Evolutionary conservation across 2,113 vertebrate genomes (phyloP).

Genomic region (Echinops telfairi): DNA sequence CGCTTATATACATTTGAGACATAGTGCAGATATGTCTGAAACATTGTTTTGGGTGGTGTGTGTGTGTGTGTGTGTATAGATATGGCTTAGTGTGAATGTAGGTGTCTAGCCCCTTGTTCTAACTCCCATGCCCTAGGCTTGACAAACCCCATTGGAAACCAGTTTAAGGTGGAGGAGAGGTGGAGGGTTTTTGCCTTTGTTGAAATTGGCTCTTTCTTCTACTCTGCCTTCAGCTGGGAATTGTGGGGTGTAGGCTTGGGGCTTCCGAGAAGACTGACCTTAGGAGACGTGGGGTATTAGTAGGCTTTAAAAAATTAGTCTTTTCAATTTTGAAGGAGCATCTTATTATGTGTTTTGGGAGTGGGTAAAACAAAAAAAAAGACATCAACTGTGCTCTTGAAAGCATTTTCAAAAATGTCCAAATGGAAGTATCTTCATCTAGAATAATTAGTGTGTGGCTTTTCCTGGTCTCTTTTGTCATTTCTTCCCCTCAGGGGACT

Average conservation of each 20-base stretch:
- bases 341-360: background rate
- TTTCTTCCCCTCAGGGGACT: background rate
- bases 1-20: background rate
- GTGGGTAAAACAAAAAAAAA: background rate
- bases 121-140: background rate
- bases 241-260: background rate
- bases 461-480: background rate
- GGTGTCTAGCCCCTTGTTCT: background rate
- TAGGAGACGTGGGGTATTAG: background rate
- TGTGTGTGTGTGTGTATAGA: background rate
- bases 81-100: background rate
- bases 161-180: background rate
- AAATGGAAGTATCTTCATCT: constrained; percentile 4
- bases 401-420: constrained; percentile 42
- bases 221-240: background rate
- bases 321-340: constrained; percentile 39
- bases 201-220: background rate
- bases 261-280: constrained; percentile 41
- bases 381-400: background rate
- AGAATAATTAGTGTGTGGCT: background rate
- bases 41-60: background rate
- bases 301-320: background rate
- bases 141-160: background rate
- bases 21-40: background rate
- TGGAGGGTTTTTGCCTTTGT: background rate